A percentile compares a stretch with the other conserved stretches of the same genome.
These are phyloP conservation scores for Gobio gobio DNA, from an alignment of 2,113 vertebrate species.

Conservation along the genomic window DNA sequence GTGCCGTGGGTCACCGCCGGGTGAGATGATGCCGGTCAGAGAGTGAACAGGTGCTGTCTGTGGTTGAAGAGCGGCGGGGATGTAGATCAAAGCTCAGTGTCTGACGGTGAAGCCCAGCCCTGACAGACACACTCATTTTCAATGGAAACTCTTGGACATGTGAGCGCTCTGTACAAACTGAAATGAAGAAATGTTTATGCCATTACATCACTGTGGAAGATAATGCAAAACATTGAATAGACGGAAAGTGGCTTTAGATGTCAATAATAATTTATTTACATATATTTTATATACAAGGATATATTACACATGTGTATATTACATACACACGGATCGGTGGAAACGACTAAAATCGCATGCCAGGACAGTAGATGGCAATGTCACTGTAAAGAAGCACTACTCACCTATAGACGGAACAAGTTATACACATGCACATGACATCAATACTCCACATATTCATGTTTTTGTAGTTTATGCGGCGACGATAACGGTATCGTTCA, in stretches of 20 bases:
- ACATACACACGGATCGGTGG: too few species aligned
- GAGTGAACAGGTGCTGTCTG: slow-evolving; percentile 57
- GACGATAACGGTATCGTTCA: too few species aligned
- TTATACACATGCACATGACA: too few species aligned
- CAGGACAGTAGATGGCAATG: too few species aligned
- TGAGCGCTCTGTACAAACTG: slow-evolving; percentile 49
- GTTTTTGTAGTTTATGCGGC: too few species aligned
- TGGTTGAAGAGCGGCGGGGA: not conserved
- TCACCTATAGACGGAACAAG: too few species aligned
- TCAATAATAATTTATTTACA: not conserved
- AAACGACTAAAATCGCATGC: too few species aligned
- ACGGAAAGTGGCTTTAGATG: not conserved
- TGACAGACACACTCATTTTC: slow-evolving; percentile 17
- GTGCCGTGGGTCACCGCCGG: not conserved
- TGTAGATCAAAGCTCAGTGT: slow-evolving; percentile 60
- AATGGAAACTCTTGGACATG: slow-evolving; percentile 46
- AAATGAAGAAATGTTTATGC: slow-evolving; percentile 31
- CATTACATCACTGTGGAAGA: not conserved
- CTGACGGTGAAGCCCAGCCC: not conserved
- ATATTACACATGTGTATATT: too few species aligned
- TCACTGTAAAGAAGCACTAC: too few species aligned
- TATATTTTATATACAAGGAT: too few species aligned
- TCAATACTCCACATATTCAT: too few species aligned
- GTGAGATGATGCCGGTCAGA: slow-evolving; percentile 13
- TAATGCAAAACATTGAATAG: not conserved